A percentile compares a stretch with the other conserved stretches of the same genome.
Conservation (phyloP, 2,113 vertebrate species). For the Periophthalmodon schlosseri region DNA sequence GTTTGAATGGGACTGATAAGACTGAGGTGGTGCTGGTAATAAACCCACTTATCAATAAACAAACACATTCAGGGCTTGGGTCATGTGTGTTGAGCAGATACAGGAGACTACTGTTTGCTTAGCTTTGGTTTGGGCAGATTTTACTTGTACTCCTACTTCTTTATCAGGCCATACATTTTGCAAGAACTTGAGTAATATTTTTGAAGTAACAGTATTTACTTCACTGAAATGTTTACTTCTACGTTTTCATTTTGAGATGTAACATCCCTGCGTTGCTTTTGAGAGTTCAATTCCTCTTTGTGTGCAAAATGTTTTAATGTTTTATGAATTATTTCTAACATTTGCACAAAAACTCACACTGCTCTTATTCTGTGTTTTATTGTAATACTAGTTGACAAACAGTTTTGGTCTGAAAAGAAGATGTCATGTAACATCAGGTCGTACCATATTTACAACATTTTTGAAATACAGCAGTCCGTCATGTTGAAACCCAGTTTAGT, state of each 20-base stretch:
- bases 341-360: background rate
- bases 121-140: background rate
- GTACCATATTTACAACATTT: background rate
- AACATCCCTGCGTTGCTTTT: background rate
- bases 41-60: constrained; percentile 4
- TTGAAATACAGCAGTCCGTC: background rate
- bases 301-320: background rate
- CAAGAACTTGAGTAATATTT: background rate
- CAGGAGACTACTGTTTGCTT: background rate
- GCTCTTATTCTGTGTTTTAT: background rate
- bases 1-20: constrained; percentile 4
- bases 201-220: background rate
- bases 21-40: background rate
- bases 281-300: background rate
- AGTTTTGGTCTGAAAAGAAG: background rate
- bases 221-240: background rate
- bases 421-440: background rate
- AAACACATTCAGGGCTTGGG: constrained; percentile 2
- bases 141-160: too few relatives aligned
- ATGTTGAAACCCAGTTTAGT: background rate
- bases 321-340: too few relatives aligned
- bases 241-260: background rate
- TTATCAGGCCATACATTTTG: too few relatives aligned
- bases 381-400: background rate
- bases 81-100: background rate